Base-by-base conservation (phyloP, 2,797 vertebrate species). In the Picus viridis region DNA sequence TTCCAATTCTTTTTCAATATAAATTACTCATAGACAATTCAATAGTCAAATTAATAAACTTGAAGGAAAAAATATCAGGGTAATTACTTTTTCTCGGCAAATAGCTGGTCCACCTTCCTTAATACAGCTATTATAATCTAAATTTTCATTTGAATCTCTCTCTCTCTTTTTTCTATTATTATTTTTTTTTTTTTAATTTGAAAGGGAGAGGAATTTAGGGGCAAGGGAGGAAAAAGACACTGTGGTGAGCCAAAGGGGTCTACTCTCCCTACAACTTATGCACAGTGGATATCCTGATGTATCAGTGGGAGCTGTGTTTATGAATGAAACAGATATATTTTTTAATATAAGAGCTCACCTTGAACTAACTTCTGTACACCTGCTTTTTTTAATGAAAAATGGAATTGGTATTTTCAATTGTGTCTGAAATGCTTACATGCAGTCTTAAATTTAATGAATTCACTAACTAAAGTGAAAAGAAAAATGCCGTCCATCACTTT, bases 291-390 rank as follows among this genome's bases (percentile, higher is more conserved):
- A 75, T 49, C 29, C 23, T 69, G 4, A 79, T 93, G 53, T 68
- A 57, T 63, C 17, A 30, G 3, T 12, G 8, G 3, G 0, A 0
- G 7, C 12, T 64, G 13, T 15, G 9, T 64, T 10, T 47, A 30
- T 58, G 27, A 82, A 71, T 2, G 3, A 80, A 16, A 26, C 9
- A 58, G 5, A 19, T 67, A 4, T 47, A 49, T 23, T 32, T 74
- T 16, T 14, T 59, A 47, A 39, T 70, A 19, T 12, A 86, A 27
- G 2, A 20, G 22, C 69, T 87, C 24, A 62, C 16, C 20, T 32
- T 45, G 51, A 83, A 73, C 6, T 8, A 5, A n/a, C 32, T 79
- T 70, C 19, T 62, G 1, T 67, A 88, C 72, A 3, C 4, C 34
- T 82, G 9, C 0, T 4, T 73, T 76, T 69, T 70, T 71, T 43